Evolutionary conservation across 92 coral and sea anemone species (phyloP).

Genomic region (Palythoa heliodiscus): DNA sequence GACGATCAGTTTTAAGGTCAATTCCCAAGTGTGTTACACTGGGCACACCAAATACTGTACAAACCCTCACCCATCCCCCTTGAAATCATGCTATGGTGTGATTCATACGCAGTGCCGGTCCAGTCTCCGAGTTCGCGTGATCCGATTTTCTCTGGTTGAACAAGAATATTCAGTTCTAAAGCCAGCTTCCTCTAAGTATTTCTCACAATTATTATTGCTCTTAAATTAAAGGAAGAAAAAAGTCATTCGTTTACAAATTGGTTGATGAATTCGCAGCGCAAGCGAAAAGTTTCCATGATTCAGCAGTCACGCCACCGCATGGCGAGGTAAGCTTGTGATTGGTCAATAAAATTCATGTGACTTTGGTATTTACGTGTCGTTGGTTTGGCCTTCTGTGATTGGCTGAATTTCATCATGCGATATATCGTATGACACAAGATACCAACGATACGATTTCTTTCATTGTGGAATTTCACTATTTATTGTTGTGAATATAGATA

Average conservation of each 20-base stretch:
- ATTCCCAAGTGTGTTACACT: no score
- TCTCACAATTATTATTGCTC: no score
- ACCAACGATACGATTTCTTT: conserved; percentile 40
- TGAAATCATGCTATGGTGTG: no score
- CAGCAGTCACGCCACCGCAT: conserved; percentile 38
- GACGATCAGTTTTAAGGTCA: no score
- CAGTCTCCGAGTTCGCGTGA: no score
- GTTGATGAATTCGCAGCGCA: background rate
- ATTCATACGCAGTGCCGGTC: no score
- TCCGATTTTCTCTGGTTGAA: no score
- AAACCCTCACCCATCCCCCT: no score
- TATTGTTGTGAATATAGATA: conserved; percentile 38
- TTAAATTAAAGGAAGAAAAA: no score
- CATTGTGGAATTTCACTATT: conserved; percentile 37
- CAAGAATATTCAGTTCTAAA: no score
- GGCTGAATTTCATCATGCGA: conserved; percentile 76
- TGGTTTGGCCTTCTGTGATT: conserved; percentile 75
- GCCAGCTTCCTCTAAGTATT: no score
- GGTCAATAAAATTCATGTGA: conserved; percentile 46
- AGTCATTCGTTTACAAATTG: background rate
- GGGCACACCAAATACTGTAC: no score
- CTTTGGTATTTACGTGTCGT: conserved; percentile 44
- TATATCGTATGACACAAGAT: conserved; percentile 59
- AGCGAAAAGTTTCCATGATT: background rate
- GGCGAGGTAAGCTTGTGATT: conserved; percentile 45